Conservation (phyloP, 1,140 invertebrate genomes). For the Micrasema minimum region DNA sequence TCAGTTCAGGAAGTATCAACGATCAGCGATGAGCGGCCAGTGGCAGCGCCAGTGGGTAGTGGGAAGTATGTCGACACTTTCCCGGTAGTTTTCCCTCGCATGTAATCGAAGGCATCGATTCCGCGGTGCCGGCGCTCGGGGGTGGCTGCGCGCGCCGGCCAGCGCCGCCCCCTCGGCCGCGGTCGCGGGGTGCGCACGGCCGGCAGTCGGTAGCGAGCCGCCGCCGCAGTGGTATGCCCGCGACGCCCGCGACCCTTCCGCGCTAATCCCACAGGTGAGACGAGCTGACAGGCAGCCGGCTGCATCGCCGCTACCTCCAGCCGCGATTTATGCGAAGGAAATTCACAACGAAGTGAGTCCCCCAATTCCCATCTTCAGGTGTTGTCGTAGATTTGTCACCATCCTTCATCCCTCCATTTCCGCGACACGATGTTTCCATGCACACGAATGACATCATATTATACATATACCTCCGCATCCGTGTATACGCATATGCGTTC, state of each 20-base stretch:
- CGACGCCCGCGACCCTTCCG: conserved; percentile 16
- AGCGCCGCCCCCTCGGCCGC: conserved; percentile 6
- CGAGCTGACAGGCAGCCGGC: conserved; percentile 23
- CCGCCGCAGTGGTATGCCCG: conserved; percentile 37
- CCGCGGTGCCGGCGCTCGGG: conserved; percentile 46
- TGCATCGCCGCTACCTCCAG: conserved; percentile 24
- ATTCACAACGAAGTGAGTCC: conserved; percentile 51
- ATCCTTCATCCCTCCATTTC: conserved; percentile 14
- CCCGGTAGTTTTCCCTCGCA: conserved; percentile 26
- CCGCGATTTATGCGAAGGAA: conserved; percentile 47
- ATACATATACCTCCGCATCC: background rate
- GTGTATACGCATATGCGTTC: conserved; percentile 1
- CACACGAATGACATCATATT: conserved; percentile 19
- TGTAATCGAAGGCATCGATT: conserved; percentile 42
- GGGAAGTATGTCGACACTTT: conserved; percentile 27
- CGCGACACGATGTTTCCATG: conserved; percentile 26
- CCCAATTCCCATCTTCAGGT: conserved; percentile 12
- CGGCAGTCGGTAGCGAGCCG: conserved; percentile 35
- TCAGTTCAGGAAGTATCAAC: conserved; percentile 26
- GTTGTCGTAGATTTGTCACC: conserved; percentile 36
- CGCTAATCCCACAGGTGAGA: conserved; percentile 33
- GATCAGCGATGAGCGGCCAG: background rate
- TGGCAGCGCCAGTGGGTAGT: background rate
- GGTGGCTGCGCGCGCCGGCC: conserved; percentile 52
- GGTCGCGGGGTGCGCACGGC: conserved; percentile 21